These are phyloP conservation scores for Seriola dumerili DNA, from an alignment of 2,113 vertebrate species.

Conservation along the genomic window DNA sequence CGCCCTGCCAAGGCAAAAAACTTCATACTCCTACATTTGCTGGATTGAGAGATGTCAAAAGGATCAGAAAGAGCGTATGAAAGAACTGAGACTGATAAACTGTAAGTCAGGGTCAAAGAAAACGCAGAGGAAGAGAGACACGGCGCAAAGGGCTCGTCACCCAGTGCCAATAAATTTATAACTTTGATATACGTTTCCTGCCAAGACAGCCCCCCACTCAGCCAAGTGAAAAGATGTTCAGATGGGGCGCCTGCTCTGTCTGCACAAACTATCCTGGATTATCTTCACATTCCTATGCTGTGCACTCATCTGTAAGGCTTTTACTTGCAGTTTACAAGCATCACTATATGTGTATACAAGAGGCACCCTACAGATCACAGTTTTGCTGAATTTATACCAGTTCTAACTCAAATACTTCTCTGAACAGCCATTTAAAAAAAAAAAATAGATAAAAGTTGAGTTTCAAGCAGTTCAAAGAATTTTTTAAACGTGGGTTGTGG, in stretches of 20 bases:
- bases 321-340: conserved; percentile 27
- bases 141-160: conserved; percentile 4
- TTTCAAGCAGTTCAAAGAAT: not conserved
- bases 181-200: conserved; percentile 55
- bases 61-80: conserved; percentile 23
- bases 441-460: too few species aligned
- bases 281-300: conserved; percentile 71
- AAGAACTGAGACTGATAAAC: conserved; percentile 12
- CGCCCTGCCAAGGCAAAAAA: conserved; percentile 37
- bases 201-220: conserved; percentile 31
- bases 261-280: conserved; percentile 68
- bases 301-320: conserved; percentile 55
- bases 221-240: conserved; percentile 55
- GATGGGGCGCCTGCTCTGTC: conserved; percentile 63
- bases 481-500: not conserved
- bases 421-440: not conserved
- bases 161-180: conserved; percentile 38
- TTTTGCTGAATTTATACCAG: not conserved
- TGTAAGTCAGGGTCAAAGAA: not conserved
- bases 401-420: too few species aligned
- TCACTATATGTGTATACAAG: not conserved
- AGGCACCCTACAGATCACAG: not conserved
- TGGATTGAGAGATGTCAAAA: conserved; percentile 9
- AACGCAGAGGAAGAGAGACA: conserved; percentile 5
- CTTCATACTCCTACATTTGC: conserved; percentile 12